Conservation (phyloP, 2,797 vertebrate genomes). For the Cephalopachus bancanus region DNA sequence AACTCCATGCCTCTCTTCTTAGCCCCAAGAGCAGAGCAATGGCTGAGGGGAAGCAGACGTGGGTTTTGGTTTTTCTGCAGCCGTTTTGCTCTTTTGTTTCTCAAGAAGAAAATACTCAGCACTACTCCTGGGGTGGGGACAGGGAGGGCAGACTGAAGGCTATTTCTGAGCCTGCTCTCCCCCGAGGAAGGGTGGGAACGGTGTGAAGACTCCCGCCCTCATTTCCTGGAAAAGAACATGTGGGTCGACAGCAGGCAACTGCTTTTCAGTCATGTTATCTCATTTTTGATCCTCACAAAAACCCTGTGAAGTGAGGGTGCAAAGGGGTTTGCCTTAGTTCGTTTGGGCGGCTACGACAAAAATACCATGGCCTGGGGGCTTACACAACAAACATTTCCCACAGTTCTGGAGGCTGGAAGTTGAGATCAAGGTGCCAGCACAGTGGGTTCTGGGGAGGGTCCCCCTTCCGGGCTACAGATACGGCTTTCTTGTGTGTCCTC, state of each 20-base stretch:
- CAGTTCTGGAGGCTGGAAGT: background rate
- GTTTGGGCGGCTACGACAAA: background rate
- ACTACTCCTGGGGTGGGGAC: background rate
- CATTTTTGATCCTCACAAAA: background rate
- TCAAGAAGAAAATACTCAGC: slow-evolving; percentile 68
- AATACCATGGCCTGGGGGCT: background rate
- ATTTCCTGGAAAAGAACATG: slow-evolving; percentile 14
- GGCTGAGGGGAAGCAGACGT: slow-evolving; percentile 45
- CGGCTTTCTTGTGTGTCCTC: background rate
- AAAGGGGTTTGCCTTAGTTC: background rate
- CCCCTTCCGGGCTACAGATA: background rate
- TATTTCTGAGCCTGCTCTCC: slow-evolving; percentile 66
- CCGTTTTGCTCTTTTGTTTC: slow-evolving; percentile 72
- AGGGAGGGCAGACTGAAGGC: slow-evolving; percentile 28
- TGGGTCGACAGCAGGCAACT: background rate
- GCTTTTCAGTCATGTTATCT: slow-evolving; percentile 25
- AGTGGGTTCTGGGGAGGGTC: background rate
- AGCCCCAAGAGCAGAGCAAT: background rate
- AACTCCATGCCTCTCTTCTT: background rate
- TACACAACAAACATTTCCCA: background rate
- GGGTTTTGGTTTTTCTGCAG: slow-evolving; percentile 53
- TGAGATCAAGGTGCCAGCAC: accelerated
- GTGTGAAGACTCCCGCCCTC: background rate
- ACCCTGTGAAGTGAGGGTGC: background rate
- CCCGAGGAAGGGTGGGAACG: slow-evolving; percentile 57